Evolutionary conservation across 2,797 vertebrate species (phyloP).

Genomic region (Silurus lanzhouensis): DNA sequence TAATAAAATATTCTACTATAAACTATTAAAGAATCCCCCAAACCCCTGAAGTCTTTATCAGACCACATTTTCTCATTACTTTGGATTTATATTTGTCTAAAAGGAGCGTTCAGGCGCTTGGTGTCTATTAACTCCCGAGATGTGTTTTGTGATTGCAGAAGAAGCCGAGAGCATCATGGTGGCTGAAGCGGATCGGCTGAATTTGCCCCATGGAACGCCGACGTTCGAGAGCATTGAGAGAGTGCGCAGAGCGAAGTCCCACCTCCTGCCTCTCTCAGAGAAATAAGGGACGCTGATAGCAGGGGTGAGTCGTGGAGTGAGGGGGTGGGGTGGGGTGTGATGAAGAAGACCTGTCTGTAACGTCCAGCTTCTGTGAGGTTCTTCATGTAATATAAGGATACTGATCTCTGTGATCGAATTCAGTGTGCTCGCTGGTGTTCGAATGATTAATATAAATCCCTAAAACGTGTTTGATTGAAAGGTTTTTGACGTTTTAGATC

Average conservation of each 20-base stretch:
- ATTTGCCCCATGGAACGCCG: slow-evolving; percentile 78
- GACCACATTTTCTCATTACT: slow-evolving; percentile 8
- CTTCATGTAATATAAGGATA: neutral
- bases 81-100: neutral
- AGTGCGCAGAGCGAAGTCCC: slow-evolving; percentile 76
- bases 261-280: slow-evolving; percentile 72
- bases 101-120: neutral
- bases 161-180: slow-evolving; percentile 84
- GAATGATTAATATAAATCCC: neutral
- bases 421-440: neutral
- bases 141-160: slow-evolving; percentile 62
- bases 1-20: neutral
- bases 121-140: neutral
- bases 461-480: neutral
- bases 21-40: slow-evolving; percentile 21
- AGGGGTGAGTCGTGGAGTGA: neutral
- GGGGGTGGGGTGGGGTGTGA: too few species aligned
- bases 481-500: neutral
- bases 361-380: neutral
- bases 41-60: slow-evolving; percentile 22
- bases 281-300: slow-evolving; percentile 67
- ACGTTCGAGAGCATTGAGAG: slow-evolving; percentile 87
- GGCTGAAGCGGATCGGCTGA: slow-evolving; percentile 71
- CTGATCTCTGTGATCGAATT: neutral
- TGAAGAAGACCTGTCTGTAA: neutral